These are phyloP conservation scores for Trachelus stipa DNA, from an alignment of 2,888 invertebrate genomes.

Conservation along the genomic window DNA sequence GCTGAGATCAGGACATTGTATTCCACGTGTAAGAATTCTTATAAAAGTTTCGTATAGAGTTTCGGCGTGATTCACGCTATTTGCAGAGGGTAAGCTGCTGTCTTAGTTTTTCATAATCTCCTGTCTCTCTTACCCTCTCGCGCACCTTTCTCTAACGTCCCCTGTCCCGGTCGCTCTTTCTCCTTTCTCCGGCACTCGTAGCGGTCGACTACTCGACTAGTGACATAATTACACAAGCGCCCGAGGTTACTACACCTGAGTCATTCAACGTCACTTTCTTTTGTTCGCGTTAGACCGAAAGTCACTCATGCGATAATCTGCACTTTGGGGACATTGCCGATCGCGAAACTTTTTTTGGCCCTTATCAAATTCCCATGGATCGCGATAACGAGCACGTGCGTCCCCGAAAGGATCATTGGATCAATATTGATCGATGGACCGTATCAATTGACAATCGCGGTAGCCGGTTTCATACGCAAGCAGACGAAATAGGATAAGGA, in stretches of 20 bases:
- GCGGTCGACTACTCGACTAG: conserved; percentile 36
- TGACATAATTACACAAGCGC: conserved; percentile 61
- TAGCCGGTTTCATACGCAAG: neutral
- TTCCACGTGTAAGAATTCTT: neutral
- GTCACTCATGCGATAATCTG: neutral
- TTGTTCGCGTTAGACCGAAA: conserved; percentile 38
- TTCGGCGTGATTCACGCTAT: conserved; percentile 55
- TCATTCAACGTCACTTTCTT: conserved; percentile 58
- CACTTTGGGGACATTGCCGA: neutral
- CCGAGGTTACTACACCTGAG: conserved; percentile 55
- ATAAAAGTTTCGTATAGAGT: conserved; percentile 11
- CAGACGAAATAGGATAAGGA: neutral
- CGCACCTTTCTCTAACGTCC: conserved; percentile 36
- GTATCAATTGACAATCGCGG: neutral
- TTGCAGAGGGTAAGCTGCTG: conserved; percentile 38
- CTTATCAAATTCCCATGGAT: neutral
- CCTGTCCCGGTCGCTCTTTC: conserved; percentile 22
- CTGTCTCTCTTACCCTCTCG: neutral
- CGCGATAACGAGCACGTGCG: neutral
- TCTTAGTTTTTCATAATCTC: neutral
- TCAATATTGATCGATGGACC: neutral
- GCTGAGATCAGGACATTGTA: neutral
- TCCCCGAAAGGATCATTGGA: neutral
- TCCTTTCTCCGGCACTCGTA: conserved; percentile 19
- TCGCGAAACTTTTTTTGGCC: neutral